Evolutionary conservation across 2,888 invertebrate genomes (phyloP).

Genomic region (Synanthedon tipuliformis): DNA sequence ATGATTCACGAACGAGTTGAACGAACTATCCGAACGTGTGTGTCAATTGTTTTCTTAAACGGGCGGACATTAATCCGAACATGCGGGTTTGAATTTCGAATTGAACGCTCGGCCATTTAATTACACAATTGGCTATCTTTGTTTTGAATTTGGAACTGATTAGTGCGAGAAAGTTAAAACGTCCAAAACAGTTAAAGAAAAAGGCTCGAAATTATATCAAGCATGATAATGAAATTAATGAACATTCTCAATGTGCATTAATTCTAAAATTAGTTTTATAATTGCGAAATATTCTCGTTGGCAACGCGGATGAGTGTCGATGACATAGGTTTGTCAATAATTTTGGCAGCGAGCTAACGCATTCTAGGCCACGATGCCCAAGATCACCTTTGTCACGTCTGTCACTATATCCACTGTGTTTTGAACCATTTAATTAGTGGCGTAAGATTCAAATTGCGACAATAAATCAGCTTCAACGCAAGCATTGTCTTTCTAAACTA

Average conservation of each 20-base stretch:
- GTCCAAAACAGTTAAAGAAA: background rate
- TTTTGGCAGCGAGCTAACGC: slow-evolving; percentile 53
- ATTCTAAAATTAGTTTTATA: slow-evolving; percentile 37
- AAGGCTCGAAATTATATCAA: background rate
- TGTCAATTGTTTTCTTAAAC: slow-evolving; percentile 65
- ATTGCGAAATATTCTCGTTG: slow-evolving; percentile 59
- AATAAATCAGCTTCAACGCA: background rate
- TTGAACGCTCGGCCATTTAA: slow-evolving; percentile 9
- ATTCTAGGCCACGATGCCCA: slow-evolving; percentile 58
- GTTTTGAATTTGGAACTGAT: background rate
- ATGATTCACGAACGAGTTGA: slow-evolving; percentile 61
- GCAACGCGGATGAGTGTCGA: slow-evolving; percentile 35
- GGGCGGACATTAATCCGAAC: slow-evolving; percentile 44
- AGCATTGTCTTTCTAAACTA: background rate
- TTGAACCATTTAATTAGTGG: background rate
- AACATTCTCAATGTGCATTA: slow-evolving; percentile 11
- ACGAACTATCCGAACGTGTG: slow-evolving; percentile 36
- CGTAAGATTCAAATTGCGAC: background rate
- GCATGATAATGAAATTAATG: background rate
- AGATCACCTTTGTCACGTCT: slow-evolving; percentile 20
- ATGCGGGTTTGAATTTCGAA: slow-evolving; percentile 50
- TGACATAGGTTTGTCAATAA: slow-evolving; percentile 61
- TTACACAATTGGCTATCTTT: background rate
- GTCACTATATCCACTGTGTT: background rate
- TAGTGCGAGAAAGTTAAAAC: background rate